These are phyloP conservation scores for Agrotis puta DNA, from an alignment of 2,888 invertebrate species.

Conservation along the genomic window DNA sequence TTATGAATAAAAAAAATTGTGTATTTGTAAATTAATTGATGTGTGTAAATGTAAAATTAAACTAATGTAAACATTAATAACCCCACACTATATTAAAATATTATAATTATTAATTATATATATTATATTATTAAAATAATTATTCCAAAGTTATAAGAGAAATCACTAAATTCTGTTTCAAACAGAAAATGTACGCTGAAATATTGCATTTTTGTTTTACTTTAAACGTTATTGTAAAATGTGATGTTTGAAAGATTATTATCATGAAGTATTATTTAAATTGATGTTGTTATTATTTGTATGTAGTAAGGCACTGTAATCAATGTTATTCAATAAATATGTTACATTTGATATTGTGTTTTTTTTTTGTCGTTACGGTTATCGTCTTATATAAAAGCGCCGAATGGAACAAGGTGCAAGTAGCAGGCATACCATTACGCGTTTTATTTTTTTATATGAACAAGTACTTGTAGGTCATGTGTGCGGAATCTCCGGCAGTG, in stretches of 20 bases:
- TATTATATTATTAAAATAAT: slow-evolving; percentile 20
- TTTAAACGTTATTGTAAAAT: slow-evolving; percentile 21
- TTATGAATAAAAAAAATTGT: slow-evolving; percentile 23
- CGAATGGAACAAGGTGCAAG: too few species aligned
- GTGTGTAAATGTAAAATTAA: slow-evolving; percentile 37
- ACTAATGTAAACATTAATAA: slow-evolving; percentile 28
- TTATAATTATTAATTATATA: slow-evolving; percentile 8
- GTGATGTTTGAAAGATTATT: slow-evolving; percentile 41
- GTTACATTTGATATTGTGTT: slow-evolving; percentile 38
- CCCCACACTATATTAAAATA: slow-evolving; percentile 47
- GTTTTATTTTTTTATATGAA: too few species aligned
- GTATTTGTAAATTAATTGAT: slow-evolving; percentile 52
- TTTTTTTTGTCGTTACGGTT: too few species aligned
- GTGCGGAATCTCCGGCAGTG: too few species aligned
- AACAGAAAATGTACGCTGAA: slow-evolving; percentile 18
- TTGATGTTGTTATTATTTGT: slow-evolving; percentile 58
- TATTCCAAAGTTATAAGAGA: slow-evolving; percentile 51
- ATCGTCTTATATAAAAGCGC: too few species aligned
- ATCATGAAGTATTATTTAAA: slow-evolving; percentile 58
- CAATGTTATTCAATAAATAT: slow-evolving; percentile 64
- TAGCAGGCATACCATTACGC: too few species aligned
- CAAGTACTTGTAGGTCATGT: too few species aligned
- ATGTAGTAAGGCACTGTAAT: slow-evolving; percentile 58
- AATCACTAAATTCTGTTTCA: slow-evolving; percentile 27
- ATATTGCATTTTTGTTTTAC: slow-evolving; percentile 43